Conservation (phyloP, 2,113 vertebrate species). For the Microcebus tavaratra region DNA sequence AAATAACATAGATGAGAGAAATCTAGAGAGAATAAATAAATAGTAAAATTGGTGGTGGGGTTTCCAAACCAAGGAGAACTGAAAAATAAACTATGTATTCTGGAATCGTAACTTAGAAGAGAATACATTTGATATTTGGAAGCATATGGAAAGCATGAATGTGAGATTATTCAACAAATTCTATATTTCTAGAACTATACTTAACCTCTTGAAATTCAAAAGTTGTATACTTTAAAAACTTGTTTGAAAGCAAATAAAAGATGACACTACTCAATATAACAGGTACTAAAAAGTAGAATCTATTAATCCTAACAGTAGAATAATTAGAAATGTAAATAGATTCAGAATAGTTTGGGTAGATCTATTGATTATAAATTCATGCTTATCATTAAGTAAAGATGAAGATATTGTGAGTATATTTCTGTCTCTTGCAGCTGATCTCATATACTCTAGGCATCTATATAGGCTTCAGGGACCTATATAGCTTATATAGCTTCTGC, state of each 20-base stretch:
- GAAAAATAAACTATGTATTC: neutral
- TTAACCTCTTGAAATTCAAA: neutral
- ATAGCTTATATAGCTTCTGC: too few species aligned
- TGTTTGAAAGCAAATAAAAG: constrained; percentile 7
- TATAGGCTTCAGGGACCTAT: neutral
- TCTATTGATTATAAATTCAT: neutral
- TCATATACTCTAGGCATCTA: neutral
- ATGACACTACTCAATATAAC: neutral
- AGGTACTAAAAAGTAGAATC: constrained; percentile 7
- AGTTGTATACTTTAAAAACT: neutral
- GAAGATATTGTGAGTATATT: neutral
- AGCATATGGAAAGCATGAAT: constrained; percentile 9
- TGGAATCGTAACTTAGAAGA: neutral
- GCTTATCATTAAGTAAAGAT: neutral
- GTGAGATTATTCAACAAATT: constrained; percentile 33
- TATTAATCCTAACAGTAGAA: constrained; percentile 2
- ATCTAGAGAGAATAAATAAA: constrained; percentile 10
- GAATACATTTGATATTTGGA: constrained; percentile 32
- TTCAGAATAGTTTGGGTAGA: constrained; percentile 36
- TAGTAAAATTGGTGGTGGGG: neutral
- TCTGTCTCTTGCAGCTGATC: constrained; percentile 25
- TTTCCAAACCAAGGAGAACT: constrained; percentile 32
- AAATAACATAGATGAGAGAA: neutral
- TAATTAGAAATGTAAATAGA: constrained; percentile 4
- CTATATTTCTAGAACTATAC: constrained; percentile 22